These are phyloP conservation scores for Drosophila ananassae DNA, from an alignment of 1,140 invertebrate species.

Conservation along the genomic window DNA sequence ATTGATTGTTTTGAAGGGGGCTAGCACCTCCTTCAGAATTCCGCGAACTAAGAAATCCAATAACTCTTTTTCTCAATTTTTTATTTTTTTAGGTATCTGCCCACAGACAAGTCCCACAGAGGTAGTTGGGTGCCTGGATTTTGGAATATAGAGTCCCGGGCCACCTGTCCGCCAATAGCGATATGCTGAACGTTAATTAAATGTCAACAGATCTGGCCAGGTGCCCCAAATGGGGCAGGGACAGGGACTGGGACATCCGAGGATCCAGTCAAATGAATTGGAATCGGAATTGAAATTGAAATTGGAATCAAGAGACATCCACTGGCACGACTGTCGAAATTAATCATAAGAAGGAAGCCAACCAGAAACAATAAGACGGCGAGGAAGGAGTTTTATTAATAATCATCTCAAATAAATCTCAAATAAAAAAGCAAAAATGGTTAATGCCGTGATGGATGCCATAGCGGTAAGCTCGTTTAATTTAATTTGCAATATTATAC, in stretches of 20 bases:
- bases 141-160: not conserved
- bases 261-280: constrained; percentile 31
- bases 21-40: not conserved
- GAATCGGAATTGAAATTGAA: constrained; percentile 12
- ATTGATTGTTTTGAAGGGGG: not conserved
- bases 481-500: constrained; percentile 66
- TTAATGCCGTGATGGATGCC: constrained; percentile 83
- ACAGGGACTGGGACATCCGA: no score
- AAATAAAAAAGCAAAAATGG: constrained; percentile 50
- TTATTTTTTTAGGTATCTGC: not conserved
- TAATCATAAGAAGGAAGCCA: constrained; percentile 54
- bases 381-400: not conserved
- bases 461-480: constrained; percentile 78
- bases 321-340: constrained; percentile 63
- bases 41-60: not conserved
- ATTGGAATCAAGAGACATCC: constrained; percentile 1
- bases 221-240: constrained; percentile 17
- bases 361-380: not conserved
- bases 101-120: not conserved
- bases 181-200: constrained; percentile 76
- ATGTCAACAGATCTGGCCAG: constrained; percentile 64
- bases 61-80: not conserved
- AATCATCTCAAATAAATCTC: constrained; percentile 7
- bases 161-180: constrained; percentile 64
- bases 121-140: not conserved